These are phyloP conservation scores for Chrysomallon squamiferum DNA, from an alignment of 1,140 invertebrate genomes.

Conservation along the genomic window DNA sequence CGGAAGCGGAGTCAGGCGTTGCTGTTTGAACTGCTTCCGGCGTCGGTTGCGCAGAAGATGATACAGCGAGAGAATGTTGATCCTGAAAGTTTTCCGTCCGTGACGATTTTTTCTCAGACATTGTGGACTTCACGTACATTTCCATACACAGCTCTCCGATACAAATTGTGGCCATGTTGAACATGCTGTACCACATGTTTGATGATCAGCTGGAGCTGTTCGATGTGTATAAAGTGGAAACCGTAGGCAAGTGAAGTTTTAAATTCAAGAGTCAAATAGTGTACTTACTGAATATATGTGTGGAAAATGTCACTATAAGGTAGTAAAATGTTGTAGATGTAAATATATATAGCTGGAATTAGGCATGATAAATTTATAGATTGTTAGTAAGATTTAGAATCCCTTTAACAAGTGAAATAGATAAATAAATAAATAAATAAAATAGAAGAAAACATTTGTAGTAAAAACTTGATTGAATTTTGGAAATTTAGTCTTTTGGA, in stretches of 20 bases:
- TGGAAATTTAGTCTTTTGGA: too few relatives aligned
- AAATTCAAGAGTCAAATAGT: too few relatives aligned
- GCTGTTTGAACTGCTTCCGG: conserved; percentile 34
- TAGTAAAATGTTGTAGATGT: too few relatives aligned
- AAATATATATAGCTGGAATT: too few relatives aligned
- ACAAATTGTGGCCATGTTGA: conserved; percentile 64
- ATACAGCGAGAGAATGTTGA: conserved; percentile 23
- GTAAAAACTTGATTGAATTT: too few relatives aligned
- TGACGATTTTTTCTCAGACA: conserved; percentile 74
- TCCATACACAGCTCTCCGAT: conserved; percentile 81
- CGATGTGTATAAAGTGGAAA: conserved; percentile 52
- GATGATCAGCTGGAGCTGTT: conserved; percentile 42
- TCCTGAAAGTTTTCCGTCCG: conserved; percentile 56
- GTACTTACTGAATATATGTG: too few relatives aligned
- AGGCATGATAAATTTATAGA: too few relatives aligned
- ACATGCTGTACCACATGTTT: conserved; percentile 45
- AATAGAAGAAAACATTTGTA: too few relatives aligned
- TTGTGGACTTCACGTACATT: conserved; percentile 79
- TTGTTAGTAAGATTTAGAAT: too few relatives aligned
- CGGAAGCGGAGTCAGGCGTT: conserved; percentile 27
- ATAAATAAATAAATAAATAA: too few relatives aligned
- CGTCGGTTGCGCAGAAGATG: conserved; percentile 26
- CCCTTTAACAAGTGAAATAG: too few relatives aligned
- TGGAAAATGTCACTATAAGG: too few relatives aligned
- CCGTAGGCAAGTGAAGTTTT: conserved; percentile 40